These are phyloP conservation scores for Drosophila tripunctata DNA, from an alignment of 2,888 invertebrate species.

Conservation along the genomic window DNA sequence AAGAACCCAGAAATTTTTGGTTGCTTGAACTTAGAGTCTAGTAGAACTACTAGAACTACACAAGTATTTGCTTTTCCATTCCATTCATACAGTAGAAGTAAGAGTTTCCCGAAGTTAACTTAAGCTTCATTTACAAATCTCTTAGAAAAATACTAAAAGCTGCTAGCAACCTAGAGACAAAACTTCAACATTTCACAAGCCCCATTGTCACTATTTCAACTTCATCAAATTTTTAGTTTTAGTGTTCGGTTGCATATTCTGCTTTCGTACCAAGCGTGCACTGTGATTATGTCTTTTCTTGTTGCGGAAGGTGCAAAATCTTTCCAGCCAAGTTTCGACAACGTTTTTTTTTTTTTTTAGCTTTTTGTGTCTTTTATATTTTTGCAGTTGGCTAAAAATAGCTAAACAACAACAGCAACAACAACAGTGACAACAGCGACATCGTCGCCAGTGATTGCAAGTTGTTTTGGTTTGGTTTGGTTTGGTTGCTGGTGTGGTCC, in stretches of 20 bases:
- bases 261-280: slow-evolving; percentile 10
- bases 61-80: too few relatives aligned
- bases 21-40: background rate
- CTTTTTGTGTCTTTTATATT: too few relatives aligned
- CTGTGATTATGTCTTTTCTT: slow-evolving; percentile 15
- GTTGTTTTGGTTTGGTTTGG: slow-evolving; percentile 67
- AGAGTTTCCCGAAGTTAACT: too few relatives aligned
- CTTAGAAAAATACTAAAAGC: too few relatives aligned
- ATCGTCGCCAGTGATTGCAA: slow-evolving; percentile 63
- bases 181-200: too few relatives aligned
- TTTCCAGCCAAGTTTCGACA: slow-evolving; percentile 55
- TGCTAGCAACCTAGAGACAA: too few relatives aligned
- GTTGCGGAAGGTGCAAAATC: slow-evolving; percentile 67
- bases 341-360: slow-evolving; percentile 46
- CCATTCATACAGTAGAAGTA: too few relatives aligned
- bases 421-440: slow-evolving; percentile 37
- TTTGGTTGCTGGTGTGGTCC: slow-evolving; percentile 65
- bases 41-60: background rate
- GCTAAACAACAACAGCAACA: slow-evolving; percentile 38
- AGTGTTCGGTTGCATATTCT: too few relatives aligned
- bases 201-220: too few relatives aligned
- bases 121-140: too few relatives aligned
- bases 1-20: background rate
- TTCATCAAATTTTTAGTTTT: too few relatives aligned
- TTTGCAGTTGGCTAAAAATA: slow-evolving; percentile 67